phyloP scores from a whole-genome alignment of 2,888 invertebrate species.

The Erebia aethiops region DNA sequence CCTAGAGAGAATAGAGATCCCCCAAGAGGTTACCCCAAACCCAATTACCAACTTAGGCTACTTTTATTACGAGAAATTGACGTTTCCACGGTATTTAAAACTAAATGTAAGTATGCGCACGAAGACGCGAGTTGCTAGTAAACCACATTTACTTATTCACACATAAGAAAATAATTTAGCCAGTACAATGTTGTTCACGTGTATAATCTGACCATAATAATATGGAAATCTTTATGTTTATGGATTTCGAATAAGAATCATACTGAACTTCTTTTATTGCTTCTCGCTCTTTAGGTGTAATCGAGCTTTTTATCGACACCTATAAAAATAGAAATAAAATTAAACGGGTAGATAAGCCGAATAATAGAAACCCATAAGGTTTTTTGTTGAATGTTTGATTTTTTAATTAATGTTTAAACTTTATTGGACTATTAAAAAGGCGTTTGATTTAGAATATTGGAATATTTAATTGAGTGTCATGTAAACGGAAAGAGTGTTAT shows the following conservation, averaged over 20 bases:
- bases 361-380: constrained; percentile 41
- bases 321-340: constrained; percentile 58
- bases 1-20: too few species aligned
- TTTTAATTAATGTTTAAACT: constrained; percentile 39
- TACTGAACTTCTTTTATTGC: constrained; percentile 50
- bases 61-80: too few species aligned
- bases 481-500: constrained; percentile 36
- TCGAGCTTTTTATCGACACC: constrained; percentile 52
- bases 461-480: constrained; percentile 31
- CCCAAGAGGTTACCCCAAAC: too few species aligned
- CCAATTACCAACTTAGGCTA: too few species aligned
- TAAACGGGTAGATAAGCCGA: constrained; percentile 53
- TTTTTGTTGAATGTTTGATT: constrained; percentile 47
- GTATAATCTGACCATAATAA: constrained; percentile 6
- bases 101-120: too few species aligned
- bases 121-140: too few species aligned
- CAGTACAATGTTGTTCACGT: constrained; percentile 15
- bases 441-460: constrained; percentile 35
- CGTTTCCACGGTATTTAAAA: too few species aligned
- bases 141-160: not conserved
- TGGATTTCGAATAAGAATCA: constrained; percentile 49
- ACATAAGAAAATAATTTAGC: not conserved
- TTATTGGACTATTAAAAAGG: constrained; percentile 35
- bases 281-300: constrained; percentile 51
- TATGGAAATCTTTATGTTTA: constrained; percentile 64